A percentile compares a stretch with the other conserved stretches of the same genome.
phyloP scores from a whole-genome alignment of 2,888 invertebrate species.

The Acrobasis consociella region DNA sequence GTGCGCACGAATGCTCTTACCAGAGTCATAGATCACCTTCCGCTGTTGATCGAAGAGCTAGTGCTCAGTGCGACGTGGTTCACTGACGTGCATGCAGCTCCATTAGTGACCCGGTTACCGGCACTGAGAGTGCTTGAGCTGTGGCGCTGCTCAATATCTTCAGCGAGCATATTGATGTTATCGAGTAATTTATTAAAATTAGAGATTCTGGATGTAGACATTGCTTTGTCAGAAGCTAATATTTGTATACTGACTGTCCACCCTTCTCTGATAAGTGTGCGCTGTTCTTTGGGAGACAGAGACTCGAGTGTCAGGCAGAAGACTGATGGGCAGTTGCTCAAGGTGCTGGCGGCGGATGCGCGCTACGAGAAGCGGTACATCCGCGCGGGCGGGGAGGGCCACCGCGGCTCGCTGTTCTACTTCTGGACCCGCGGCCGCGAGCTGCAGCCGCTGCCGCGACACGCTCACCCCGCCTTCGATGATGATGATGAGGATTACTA shows the following conservation, averaged over 20 bases:
- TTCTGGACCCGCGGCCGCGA: constrained; percentile 36
- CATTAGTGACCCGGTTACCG: constrained; percentile 29
- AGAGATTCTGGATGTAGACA: constrained; percentile 32
- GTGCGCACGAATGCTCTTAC: constrained; percentile 33
- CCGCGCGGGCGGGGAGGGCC: constrained; percentile 41
- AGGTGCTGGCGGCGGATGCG: constrained; percentile 31
- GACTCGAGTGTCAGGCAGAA: not conserved
- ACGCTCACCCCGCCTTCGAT: constrained; percentile 8
- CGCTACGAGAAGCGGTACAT: constrained; percentile 35
- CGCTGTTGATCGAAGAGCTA: constrained; percentile 34
- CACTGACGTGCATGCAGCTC: constrained; percentile 34
- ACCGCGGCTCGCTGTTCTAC: constrained; percentile 40
- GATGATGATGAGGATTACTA: constrained; percentile 22
- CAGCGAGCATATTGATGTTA: constrained; percentile 28
- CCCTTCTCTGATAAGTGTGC: constrained; percentile 3
- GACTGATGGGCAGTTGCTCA: constrained; percentile 13
- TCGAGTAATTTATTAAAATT: constrained; percentile 29
- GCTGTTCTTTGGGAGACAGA: not conserved
- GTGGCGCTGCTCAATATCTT: constrained; percentile 35
- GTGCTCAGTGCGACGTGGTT: constrained; percentile 38
- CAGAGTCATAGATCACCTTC: constrained; percentile 31
- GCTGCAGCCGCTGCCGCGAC: constrained; percentile 24
- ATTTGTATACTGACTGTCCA: constrained; percentile 13
- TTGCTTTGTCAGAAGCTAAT: constrained; percentile 25
- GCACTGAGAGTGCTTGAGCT: constrained; percentile 36